phyloP scores from a whole-genome alignment of 2,113 vertebrate species.

The Corythornis cristatus region DNA sequence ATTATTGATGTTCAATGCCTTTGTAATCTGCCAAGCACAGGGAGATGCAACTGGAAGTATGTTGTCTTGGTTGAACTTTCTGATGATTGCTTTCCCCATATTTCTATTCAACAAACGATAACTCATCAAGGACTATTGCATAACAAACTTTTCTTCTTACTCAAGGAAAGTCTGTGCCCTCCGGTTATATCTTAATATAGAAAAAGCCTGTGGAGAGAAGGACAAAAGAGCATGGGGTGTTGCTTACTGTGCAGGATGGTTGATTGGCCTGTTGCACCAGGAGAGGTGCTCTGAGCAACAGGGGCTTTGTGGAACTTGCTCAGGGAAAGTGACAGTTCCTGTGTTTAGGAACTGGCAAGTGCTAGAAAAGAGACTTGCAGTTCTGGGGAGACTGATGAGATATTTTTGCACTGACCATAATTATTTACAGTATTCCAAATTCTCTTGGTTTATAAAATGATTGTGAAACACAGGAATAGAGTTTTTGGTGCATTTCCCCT shows the following conservation, averaged over 20 bases:
- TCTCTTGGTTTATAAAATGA: not conserved
- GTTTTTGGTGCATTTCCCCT: not conserved
- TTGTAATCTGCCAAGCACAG: conserved; percentile 28
- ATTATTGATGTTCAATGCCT: not conserved
- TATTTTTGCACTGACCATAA: not conserved
- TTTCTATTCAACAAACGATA: not conserved
- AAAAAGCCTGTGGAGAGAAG: not conserved
- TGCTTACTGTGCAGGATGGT: not conserved
- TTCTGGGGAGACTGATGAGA: not conserved
- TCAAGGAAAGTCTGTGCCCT: not conserved
- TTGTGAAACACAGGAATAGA: not conserved
- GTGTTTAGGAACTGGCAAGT: not conserved
- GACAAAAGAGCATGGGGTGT: not conserved
- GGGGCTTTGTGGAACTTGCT: not conserved
- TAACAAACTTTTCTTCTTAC: not conserved
- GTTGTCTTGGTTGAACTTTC: not conserved
- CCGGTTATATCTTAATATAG: not conserved
- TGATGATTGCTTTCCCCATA: not conserved
- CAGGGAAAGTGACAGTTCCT: not conserved
- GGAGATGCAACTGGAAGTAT: not conserved
- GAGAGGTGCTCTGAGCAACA: not conserved
- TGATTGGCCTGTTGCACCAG: not conserved
- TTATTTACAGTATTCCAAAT: not conserved
- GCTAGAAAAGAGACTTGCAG: not conserved
- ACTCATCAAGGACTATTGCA: not conserved